Base-by-base conservation (phyloP, 2,888 invertebrate genomes). In the Gortyna flavago region DNA sequence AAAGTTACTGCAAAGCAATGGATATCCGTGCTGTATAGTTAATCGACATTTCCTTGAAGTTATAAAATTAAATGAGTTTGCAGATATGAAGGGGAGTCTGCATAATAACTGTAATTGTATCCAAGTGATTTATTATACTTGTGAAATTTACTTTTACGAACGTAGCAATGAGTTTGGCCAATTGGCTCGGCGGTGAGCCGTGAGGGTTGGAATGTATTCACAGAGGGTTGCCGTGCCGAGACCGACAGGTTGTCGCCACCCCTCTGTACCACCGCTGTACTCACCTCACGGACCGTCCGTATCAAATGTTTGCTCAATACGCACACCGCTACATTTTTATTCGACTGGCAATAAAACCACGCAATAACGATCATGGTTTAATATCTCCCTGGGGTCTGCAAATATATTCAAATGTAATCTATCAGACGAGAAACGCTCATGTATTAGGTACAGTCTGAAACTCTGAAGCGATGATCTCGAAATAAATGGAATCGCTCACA, bases 211-310 rank as follows among this genome's bases (percentile, higher is more conserved):
- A 75, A 67, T 83, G 81, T 81, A 72, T 81, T 75, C 76, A 71
- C 57, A 77, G 85, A 88, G 91, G 91, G 90, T 88, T 86, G 89
- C 80, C 86, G 89, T 86, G 79, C 86, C 85, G 86, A 83, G 72
- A 87, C 88, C 82, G 92, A 90, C 94, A 93, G 93, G 93, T 93
- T 92, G 91, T 81, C 86, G 83, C 84, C 90, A 89, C 90, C 89
- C 88, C 85, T 79, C 77, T 76, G 79, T 79, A 77, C 80, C 85
- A 83, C 81, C 88, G 87, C 71, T 81, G 82, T 81, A 80, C 85
- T 79, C 66, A 83, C 84, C 75, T 79, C 80, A 57, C 21, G n/a
- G 70, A 75, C 71, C 78, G 67, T 65, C 54, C 77, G 69, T 84
- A 70, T 85, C 87, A 75, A 79, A 87, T 92, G 91, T 93, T 93